Percentiles rank a stretch among this genome's conserved stretches.
These are phyloP conservation scores for Pantherophis vulpinus DNA, from an alignment of 2,797 vertebrate species.

Conservation along the genomic window DNA sequence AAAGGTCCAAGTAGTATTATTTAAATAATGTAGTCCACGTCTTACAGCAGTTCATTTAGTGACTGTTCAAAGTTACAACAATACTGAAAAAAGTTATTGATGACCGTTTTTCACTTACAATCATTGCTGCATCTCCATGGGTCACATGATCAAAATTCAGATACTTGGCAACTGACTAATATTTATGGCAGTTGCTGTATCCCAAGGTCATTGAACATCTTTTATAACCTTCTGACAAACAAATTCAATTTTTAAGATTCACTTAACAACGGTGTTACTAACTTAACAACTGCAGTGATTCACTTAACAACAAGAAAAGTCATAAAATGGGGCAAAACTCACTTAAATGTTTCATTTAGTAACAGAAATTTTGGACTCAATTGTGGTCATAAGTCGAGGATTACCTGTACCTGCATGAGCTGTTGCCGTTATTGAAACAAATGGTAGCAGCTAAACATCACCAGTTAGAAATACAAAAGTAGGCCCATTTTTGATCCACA, in stretches of 20 bases:
- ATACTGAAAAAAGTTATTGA: background rate
- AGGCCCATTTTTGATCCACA: background rate
- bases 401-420: background rate
- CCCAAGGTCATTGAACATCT: no score
- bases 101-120: background rate
- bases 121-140: background rate
- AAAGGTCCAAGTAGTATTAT: background rate
- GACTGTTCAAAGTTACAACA: background rate
- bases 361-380: background rate
- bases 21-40: background rate
- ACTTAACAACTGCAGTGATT: background rate
- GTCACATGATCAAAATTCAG: background rate
- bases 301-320: background rate
- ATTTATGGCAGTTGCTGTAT: background rate
- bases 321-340: background rate
- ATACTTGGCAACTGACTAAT: background rate
- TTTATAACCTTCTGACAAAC: no score
- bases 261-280: no score
- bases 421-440: background rate
- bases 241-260: no score
- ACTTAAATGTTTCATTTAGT: background rate
- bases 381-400: background rate
- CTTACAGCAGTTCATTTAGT: background rate
- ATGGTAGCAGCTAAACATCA: background rate
- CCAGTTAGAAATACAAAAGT: background rate